phyloP scores from a whole-genome alignment of 2,113 vertebrate genomes.

The Pavo muticus region DNA sequence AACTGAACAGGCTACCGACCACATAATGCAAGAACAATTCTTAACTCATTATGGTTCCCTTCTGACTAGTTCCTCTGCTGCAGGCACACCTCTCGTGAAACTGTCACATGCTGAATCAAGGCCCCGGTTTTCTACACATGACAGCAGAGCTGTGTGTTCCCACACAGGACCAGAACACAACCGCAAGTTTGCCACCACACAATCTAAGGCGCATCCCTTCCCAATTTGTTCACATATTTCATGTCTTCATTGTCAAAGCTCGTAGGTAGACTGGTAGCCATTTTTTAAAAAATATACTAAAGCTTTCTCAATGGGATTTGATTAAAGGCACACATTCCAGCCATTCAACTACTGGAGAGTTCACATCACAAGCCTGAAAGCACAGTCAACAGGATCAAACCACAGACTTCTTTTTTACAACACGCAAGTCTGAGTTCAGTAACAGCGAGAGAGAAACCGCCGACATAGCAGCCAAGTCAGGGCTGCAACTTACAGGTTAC shows the following conservation, averaged over 20 bases:
- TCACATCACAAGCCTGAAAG: not conserved
- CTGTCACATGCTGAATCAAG: not conserved
- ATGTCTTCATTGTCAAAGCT: not conserved
- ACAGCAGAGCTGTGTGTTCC: not conserved
- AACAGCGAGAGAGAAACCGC: not conserved
- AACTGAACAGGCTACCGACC: fast-evolving
- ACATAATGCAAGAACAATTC: not conserved
- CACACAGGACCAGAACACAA: not conserved
- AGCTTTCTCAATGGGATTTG: not conserved
- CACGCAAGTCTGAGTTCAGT: not conserved
- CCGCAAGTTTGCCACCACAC: not conserved
- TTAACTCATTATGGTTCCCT: not conserved
- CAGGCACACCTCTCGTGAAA: not conserved
- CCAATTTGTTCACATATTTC: not conserved
- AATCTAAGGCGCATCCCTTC: not conserved
- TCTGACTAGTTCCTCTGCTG: not conserved
- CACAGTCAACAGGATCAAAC: not conserved
- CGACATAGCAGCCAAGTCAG: not conserved
- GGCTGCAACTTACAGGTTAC: not conserved
- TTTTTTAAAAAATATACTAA: not conserved
- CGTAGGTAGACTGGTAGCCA: not conserved
- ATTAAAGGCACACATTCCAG: constrained; percentile 14
- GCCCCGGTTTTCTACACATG: fast-evolving
- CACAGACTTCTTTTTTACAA: not conserved
- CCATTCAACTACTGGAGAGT: not conserved